Percentiles rank a stretch among this genome's conserved stretches.
These are phyloP conservation scores for Odontomachus brunneus DNA, from an alignment of 1,140 invertebrate genomes.

Conservation along the genomic window DNA sequence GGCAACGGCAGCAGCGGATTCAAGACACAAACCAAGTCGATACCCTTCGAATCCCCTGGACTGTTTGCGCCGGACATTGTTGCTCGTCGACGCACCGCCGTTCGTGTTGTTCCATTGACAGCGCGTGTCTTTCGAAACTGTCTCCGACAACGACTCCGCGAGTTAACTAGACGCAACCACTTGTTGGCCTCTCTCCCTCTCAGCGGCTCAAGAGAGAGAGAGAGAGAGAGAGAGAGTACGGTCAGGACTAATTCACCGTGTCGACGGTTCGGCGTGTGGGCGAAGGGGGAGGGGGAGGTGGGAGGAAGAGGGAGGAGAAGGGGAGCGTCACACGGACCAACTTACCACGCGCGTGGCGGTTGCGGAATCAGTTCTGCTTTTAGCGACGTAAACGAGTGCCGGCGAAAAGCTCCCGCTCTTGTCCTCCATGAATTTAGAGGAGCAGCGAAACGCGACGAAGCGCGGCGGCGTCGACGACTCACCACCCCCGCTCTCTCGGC, in stretches of 20 bases:
- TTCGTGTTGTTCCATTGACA: conserved; percentile 57
- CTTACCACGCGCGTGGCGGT: neutral
- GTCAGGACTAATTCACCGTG: conserved; percentile 66
- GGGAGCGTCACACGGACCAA: conserved; percentile 5
- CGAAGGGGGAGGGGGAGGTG: too few relatives aligned
- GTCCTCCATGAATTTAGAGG: conserved; percentile 44
- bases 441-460: conserved; percentile 15
- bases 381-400: neutral
- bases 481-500: too few relatives aligned
- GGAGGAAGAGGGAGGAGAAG: neutral
- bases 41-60: conserved; percentile 36
- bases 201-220: neutral
- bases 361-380: conserved; percentile 52
- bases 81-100: conserved; percentile 29
- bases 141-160: conserved; percentile 68
- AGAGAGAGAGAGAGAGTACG: conserved; percentile 22
- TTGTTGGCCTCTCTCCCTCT: conserved; percentile 66
- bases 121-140: conserved; percentile 69
- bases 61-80: conserved; percentile 51
- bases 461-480: neutral
- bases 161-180: conserved; percentile 75
- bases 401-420: neutral
- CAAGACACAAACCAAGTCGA: conserved; percentile 30
- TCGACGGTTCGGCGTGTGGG: conserved; percentile 36
- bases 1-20: neutral